Base-by-base conservation (phyloP, 2,888 invertebrate genomes). In the Lathronympha strigana region DNA sequence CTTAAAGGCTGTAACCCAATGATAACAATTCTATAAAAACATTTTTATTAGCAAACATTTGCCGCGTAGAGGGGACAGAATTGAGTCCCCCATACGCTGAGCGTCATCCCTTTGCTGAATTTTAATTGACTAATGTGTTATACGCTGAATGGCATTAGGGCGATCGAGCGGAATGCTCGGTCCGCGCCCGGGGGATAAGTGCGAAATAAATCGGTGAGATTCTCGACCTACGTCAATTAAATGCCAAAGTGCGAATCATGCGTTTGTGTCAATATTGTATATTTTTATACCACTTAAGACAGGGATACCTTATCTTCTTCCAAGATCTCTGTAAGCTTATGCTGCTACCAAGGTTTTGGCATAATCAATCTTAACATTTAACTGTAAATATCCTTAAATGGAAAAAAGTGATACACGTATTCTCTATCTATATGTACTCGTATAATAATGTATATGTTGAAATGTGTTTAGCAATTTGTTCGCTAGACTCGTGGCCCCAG, bases 401-500 rank as follows among this genome's bases (percentile, higher is more conserved):
- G n/a, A n/a, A n/a, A n/a, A n/a, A n/a, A n/a, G n/a, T n/a, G n/a
- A n/a, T n/a, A n/a, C n/a, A n/a, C n/a, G n/a, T n/a, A n/a, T n/a
- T n/a, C n/a, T n/a, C n/a, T n/a, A n/a, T n/a, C n/a, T n/a, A n/a
- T n/a, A n/a, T n/a, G n/a, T n/a, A n/a, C n/a, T n/a, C n/a, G n/a
- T n/a, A n/a, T n/a, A n/a, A n/a, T n/a, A n/a, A n/a, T n/a, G n/a
- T n/a, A n/a, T n/a, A n/a, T n/a, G n/a, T n/a, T n/a, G n/a, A n/a
- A n/a, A n/a, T n/a, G n/a, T 9, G 33, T 33, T 3, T 33, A 13
- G 13, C 33, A 4, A 3, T 6, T 5, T 47, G 64, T 54, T 67
- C 75, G 76, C 76, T 58, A 31, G 40, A 68, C 71, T 70, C 64
- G 66, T 73, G 76, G 81, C 81, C 78, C 68, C 31, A 70, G 67